Evolutionary conservation across 2,113 vertebrate species (phyloP).

Genomic region (Mastomys natalensis): DNA sequence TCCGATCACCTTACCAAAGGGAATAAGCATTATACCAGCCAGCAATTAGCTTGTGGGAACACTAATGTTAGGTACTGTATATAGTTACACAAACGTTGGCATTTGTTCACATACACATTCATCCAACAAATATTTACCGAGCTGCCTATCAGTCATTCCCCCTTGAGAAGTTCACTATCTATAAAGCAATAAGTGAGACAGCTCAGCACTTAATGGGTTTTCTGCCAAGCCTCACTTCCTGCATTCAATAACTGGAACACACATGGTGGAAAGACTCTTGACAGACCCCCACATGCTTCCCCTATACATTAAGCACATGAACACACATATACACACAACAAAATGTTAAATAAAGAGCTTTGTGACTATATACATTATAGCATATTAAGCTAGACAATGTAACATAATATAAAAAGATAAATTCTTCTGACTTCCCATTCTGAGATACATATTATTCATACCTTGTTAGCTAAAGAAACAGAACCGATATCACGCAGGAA

Average conservation of each 20-base stretch:
- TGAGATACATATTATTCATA: conserved; percentile 1
- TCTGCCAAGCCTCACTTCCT: background rate
- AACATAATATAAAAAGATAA: background rate
- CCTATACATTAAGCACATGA: background rate
- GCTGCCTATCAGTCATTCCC: background rate
- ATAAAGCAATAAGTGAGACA: background rate
- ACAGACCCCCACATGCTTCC: background rate
- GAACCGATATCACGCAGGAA: background rate
- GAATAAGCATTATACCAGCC: background rate
- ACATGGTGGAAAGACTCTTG: too few species aligned
- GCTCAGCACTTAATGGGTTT: background rate
- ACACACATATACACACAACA: background rate
- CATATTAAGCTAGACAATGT: background rate
- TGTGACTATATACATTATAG: background rate
- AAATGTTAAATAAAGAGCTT: background rate
- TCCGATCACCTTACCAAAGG: conserved; percentile 18
- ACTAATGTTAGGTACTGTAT: background rate
- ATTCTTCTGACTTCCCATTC: conserved; percentile 1
- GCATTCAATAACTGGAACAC: background rate
- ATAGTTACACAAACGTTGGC: conserved; percentile 14
- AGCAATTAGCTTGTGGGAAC: conserved; percentile 48
- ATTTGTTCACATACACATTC: conserved; percentile 5
- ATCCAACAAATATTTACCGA: conserved; percentile 48
- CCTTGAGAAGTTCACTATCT: conserved; percentile 10
- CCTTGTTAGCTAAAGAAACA: background rate